Conservation (phyloP, 1,140 invertebrate genomes). For the Drosophila tani region DNA sequence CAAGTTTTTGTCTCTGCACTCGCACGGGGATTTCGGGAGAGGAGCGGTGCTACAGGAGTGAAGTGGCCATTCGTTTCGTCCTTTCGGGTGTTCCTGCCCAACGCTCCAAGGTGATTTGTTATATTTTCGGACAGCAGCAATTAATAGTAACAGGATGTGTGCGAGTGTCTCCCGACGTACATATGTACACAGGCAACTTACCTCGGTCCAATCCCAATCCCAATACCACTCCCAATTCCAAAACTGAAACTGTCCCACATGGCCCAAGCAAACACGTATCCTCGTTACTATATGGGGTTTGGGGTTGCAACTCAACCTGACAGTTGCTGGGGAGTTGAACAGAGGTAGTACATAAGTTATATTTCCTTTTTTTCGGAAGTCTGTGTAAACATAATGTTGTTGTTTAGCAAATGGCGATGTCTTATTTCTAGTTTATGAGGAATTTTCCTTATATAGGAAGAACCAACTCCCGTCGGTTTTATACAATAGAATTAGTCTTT, state of each 20-base stretch:
- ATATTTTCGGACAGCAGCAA: constrained; percentile 84
- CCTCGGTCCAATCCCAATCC: constrained; percentile 33
- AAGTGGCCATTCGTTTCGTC: constrained; percentile 59
- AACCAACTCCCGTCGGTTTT: background rate
- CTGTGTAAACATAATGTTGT: background rate
- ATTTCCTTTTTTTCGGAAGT: background rate
- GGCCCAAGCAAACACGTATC: constrained; percentile 26
- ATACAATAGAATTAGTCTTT: too few relatives aligned
- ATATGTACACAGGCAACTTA: constrained; percentile 26
- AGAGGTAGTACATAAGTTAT: constrained; percentile 3
- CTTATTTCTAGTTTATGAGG: background rate
- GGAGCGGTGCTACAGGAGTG: background rate
- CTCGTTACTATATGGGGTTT: constrained; percentile 12
- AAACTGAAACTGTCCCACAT: constrained; percentile 56
- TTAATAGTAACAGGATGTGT: constrained; percentile 83
- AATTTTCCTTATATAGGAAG: too few relatives aligned
- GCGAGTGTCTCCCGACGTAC: constrained; percentile 54
- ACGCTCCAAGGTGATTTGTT: constrained; percentile 80
- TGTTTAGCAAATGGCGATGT: background rate
- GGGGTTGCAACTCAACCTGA: constrained; percentile 9
- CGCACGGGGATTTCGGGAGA: constrained; percentile 33
- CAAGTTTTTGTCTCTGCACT: constrained; percentile 78
- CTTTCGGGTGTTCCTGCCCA: constrained; percentile 61
- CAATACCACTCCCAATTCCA: constrained; percentile 33
- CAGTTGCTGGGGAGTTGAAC: background rate